These are phyloP conservation scores for Virgularia gustaviana DNA, from an alignment of 92 coral and sea anemone species.

Conservation along the genomic window DNA sequence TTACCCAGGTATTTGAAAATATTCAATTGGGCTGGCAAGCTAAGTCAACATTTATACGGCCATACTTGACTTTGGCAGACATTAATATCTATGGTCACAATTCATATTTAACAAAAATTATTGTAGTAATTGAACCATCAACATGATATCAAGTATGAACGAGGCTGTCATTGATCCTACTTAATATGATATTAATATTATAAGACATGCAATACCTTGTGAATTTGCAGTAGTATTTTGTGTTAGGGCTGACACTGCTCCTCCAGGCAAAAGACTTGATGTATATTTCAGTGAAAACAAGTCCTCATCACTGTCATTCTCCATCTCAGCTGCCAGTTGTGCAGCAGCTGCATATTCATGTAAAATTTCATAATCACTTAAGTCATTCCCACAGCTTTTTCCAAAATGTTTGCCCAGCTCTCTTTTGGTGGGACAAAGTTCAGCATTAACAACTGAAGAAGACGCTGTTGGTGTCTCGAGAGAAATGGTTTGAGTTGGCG, in stretches of 20 bases:
- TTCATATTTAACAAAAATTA: too few relatives aligned
- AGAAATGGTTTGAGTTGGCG: background rate
- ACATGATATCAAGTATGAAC: too few relatives aligned
- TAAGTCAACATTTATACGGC: too few relatives aligned
- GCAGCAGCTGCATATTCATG: conserved; percentile 76
- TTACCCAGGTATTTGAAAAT: too few relatives aligned
- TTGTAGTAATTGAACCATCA: too few relatives aligned
- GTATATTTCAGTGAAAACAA: conserved; percentile 58
- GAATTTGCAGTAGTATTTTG: too few relatives aligned
- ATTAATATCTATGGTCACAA: too few relatives aligned
- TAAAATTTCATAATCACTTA: conserved; percentile 58
- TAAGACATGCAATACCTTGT: too few relatives aligned
- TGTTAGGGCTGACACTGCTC: too few relatives aligned
- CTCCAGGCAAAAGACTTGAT: conserved; percentile 1
- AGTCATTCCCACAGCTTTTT: conserved; percentile 39
- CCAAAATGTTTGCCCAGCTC: background rate
- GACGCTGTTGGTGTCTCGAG: conserved; percentile 19
- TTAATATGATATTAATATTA: conserved; percentile 12
- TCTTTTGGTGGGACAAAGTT: background rate
- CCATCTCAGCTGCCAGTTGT: conserved; percentile 40
- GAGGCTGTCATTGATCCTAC: background rate
- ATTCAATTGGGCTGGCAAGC: too few relatives aligned
- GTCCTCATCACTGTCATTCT: conserved; percentile 78
- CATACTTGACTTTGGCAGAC: too few relatives aligned
- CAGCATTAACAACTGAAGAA: background rate